Evolutionary conservation across 2,888 invertebrate genomes (phyloP).

Genomic region (Drosophila niveifrons): DNA sequence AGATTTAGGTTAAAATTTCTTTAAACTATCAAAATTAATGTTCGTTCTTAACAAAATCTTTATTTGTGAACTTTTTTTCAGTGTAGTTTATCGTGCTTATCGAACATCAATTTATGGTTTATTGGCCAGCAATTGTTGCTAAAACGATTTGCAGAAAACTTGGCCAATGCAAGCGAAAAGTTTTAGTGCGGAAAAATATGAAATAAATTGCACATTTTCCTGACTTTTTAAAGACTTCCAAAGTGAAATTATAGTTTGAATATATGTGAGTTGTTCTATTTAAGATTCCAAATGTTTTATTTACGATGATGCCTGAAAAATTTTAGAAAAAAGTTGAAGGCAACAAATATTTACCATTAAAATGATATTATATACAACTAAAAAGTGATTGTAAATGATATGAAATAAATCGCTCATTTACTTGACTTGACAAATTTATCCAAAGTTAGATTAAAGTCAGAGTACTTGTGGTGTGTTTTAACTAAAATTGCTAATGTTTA

Average conservation of each 20-base stretch:
- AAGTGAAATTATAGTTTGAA: not conserved
- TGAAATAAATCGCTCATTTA: too few species aligned
- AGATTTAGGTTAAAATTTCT: too few species aligned
- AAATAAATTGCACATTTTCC: slow-evolving; percentile 1
- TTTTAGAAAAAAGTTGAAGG: not conserved
- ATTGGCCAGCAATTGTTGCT: not conserved
- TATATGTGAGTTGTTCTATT: not conserved
- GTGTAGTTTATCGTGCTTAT: not conserved
- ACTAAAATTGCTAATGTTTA: too few species aligned
- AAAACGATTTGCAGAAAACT: not conserved
- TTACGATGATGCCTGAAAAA: not conserved
- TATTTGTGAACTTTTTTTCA: too few species aligned
- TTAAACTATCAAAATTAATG: too few species aligned
- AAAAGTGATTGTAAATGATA: too few species aligned
- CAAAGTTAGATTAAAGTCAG: too few species aligned
- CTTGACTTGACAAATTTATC: too few species aligned
- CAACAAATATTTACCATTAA: too few species aligned
- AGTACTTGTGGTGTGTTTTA: too few species aligned
- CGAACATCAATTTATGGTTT: not conserved
- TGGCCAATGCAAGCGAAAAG: not conserved
- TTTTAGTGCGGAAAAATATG: slow-evolving; percentile 1
- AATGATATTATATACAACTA: too few species aligned
- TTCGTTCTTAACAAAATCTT: too few species aligned
- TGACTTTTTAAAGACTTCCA: not conserved
- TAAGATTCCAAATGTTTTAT: not conserved